Conservation (phyloP, 2,888 invertebrate species). For the Heteropelma amictum region DNA sequence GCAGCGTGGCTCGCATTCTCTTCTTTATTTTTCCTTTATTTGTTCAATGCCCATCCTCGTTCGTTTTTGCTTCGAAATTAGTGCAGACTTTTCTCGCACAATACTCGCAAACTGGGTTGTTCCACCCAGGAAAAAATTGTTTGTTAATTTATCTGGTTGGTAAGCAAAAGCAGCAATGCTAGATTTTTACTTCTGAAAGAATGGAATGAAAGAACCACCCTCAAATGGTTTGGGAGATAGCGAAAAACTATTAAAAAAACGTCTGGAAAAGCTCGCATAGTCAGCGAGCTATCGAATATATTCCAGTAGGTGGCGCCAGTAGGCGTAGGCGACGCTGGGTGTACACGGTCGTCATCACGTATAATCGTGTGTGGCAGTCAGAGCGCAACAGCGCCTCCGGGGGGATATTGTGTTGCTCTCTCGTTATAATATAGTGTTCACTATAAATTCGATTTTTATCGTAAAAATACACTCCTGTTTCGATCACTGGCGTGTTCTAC, state of each 20-base stretch:
- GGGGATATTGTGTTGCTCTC: conserved; percentile 31
- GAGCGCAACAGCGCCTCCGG: conserved; percentile 43
- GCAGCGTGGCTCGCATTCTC: too few relatives aligned
- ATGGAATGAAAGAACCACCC: too few relatives aligned
- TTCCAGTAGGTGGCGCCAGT: conserved; percentile 27
- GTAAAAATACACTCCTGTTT: neutral
- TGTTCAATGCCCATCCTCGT: too few relatives aligned
- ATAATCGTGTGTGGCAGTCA: conserved; percentile 39
- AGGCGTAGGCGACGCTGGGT: neutral
- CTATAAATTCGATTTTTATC: conserved; percentile 6
- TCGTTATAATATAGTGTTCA: conserved; percentile 7
- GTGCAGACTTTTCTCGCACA: too few relatives aligned
- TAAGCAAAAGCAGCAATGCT: too few relatives aligned
- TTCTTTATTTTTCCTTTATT: too few relatives aligned
- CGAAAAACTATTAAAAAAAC: neutral
- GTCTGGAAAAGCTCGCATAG: neutral
- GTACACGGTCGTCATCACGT: conserved; percentile 1
- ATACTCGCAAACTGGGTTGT: too few relatives aligned
- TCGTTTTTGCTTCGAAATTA: too few relatives aligned
- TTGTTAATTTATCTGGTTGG: too few relatives aligned
- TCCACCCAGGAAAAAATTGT: too few relatives aligned
- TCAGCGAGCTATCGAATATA: neutral
- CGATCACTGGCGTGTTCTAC: neutral
- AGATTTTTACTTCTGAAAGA: too few relatives aligned
- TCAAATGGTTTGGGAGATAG: too few relatives aligned